Evolutionary conservation across 2,888 invertebrate genomes (phyloP).

Genomic region (Epicampocera succincta): DNA sequence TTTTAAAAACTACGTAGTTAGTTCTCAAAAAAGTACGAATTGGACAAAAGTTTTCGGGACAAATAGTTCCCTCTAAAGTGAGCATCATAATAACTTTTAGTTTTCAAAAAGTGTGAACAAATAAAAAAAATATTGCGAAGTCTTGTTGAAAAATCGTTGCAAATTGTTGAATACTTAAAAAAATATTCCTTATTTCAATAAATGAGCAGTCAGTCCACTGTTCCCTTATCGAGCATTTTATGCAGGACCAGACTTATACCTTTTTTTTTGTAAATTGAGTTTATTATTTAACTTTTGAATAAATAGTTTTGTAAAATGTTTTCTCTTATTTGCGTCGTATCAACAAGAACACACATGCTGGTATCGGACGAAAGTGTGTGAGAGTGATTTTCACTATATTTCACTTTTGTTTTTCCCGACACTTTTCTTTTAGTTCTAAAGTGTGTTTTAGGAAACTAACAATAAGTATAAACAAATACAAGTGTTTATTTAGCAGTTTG

Average conservation of each 20-base stretch:
- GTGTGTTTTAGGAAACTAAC: slow-evolving; percentile 5
- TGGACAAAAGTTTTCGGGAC: no score
- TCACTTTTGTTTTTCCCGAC: slow-evolving; percentile 19
- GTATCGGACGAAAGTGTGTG: background rate
- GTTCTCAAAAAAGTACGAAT: no score
- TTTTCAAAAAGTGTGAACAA: no score
- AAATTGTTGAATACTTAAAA: no score
- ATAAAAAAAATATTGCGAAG: no score
- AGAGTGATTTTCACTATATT: slow-evolving; percentile 35
- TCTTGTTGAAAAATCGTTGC: no score
- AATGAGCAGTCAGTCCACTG: slow-evolving; percentile 1
- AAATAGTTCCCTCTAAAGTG: no score
- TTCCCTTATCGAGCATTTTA: background rate
- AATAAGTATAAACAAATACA: slow-evolving; percentile 55
- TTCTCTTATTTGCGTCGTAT: slow-evolving; percentile 3
- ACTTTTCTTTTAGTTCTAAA: background rate
- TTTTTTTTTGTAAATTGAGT: background rate
- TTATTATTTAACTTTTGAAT: slow-evolving; percentile 57
- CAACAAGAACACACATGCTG: background rate
- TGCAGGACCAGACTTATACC: background rate
- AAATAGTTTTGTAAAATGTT: slow-evolving; percentile 39
- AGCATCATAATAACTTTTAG: no score
- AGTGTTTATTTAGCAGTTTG: slow-evolving; percentile 62
- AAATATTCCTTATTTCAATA: no score
- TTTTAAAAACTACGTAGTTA: no score